Conservation (phyloP, 2,797 vertebrate species). For the Lemur catta region DNA sequence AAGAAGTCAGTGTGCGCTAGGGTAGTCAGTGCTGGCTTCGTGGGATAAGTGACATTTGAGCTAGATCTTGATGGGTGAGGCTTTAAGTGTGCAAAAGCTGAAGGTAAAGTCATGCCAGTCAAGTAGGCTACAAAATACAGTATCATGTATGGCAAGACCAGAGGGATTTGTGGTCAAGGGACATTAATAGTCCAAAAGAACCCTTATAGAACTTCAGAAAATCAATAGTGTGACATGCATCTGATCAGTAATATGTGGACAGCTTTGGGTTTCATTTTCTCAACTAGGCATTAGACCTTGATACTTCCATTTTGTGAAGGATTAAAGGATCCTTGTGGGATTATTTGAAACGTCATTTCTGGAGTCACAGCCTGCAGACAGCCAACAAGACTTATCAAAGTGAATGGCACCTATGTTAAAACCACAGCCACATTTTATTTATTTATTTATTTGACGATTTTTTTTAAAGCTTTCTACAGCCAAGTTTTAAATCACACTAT, state of each 20-base stretch:
- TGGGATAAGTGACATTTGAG: background rate
- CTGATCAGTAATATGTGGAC: slow-evolving; percentile 13
- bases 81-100: background rate
- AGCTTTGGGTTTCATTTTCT: slow-evolving; percentile 63
- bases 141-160: background rate
- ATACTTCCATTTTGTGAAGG: slow-evolving; percentile 62
- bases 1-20: background rate
- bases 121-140: background rate
- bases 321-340: slow-evolving; percentile 18
- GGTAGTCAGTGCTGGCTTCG: background rate
- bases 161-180: background rate
- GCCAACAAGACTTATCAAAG: slow-evolving; percentile 36
- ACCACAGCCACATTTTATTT: slow-evolving; percentile 11
- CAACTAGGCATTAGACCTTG: background rate
- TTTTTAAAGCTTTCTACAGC: slow-evolving; percentile 1
- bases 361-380: slow-evolving; percentile 23
- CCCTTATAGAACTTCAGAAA: slow-evolving; percentile 22
- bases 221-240: slow-evolving; percentile 39
- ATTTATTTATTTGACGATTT: background rate
- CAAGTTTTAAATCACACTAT: slow-evolving; percentile 48
- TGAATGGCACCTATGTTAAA: slow-evolving; percentile 54
- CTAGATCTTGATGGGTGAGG: background rate
- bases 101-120: background rate
- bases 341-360: slow-evolving; percentile 67
- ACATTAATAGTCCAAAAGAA: slow-evolving; percentile 40